Base-by-base conservation (phyloP, 1,140 invertebrate species). In the Augochlora pura region DNA sequence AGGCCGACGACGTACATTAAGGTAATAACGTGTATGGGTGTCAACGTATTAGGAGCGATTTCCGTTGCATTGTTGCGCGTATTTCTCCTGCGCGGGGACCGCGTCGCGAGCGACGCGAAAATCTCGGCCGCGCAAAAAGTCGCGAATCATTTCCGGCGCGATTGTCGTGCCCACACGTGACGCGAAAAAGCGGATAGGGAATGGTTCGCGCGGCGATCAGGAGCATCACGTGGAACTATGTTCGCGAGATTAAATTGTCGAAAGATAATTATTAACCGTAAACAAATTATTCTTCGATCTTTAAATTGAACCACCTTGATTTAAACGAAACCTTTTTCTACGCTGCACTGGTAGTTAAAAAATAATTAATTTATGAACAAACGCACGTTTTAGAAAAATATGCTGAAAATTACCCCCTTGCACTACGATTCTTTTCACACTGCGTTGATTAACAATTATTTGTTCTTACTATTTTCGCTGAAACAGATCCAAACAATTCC, bases 11-110 rank as follows among this genome's bases (percentile, higher is more conserved):
- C 73, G 62, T 62, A 77, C 77, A 87, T 87, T 86, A 54, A 70
- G 79, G 63, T 82, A 84, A 87, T 86, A 87, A 78, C 64, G 80
- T 69, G 83, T 80, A 87, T 87, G 85, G 84, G 83, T 87, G 86
- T 87, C 81, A 76, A 85, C 75, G 79, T 78, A 87, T 87, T 86
- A 82, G 69, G 57, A 76, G 78, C 79, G 82, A 88, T 88, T 87
- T 88, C 86, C 86, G 87, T 82, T 88, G 82, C 84, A 88, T 88
- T 86, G 84, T 87, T 69, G 73, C 0, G 39, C 52, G 32, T 75
- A 18, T n/a, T 74, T 70, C 67, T 52, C 16, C 38, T 27, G 21
- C 38, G 12, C 21, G 32, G 5, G 27, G 59, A 27, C 54, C 54
- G 6, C 9, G 16, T n/a, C 59, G 23, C 23, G 25, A 9, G 4